Evolutionary conservation across 2,113 vertebrate species (phyloP).

Genomic region (Neomonachus schauinslandi): DNA sequence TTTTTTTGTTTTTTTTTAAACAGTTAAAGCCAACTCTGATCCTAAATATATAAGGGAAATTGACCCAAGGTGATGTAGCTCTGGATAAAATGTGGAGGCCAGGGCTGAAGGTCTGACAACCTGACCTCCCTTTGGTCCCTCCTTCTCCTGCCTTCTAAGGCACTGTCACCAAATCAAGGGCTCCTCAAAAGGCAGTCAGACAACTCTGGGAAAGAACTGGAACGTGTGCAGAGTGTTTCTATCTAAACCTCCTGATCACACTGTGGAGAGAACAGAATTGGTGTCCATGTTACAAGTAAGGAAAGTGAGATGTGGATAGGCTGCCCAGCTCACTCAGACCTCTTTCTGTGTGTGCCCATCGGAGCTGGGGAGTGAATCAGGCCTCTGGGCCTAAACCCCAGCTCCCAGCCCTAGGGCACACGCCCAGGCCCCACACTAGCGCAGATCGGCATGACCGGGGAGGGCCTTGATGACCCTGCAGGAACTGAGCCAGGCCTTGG

Average conservation of each 20-base stretch:
- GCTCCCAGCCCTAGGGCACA: neutral
- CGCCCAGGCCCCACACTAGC: neutral
- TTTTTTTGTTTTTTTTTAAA: neutral
- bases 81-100: accelerated
- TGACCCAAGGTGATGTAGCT: neutral
- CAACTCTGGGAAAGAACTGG: neutral
- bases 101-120: neutral
- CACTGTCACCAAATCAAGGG: neutral
- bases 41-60: neutral
- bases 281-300: neutral
- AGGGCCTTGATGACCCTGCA: neutral
- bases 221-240: neutral
- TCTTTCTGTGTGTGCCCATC: neutral
- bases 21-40: neutral
- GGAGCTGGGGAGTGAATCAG: neutral
- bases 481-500: neutral
- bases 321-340: neutral
- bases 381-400: neutral
- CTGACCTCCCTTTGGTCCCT: neutral
- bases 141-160: neutral
- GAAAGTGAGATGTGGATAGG: neutral
- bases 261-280: neutral
- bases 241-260: neutral
- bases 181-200: neutral
- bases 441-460: neutral